Evolutionary conservation across 2,888 invertebrate genomes (phyloP), one percentile per base, ranked within the genome.

Genomic region (Ophion costatus): DNA sequence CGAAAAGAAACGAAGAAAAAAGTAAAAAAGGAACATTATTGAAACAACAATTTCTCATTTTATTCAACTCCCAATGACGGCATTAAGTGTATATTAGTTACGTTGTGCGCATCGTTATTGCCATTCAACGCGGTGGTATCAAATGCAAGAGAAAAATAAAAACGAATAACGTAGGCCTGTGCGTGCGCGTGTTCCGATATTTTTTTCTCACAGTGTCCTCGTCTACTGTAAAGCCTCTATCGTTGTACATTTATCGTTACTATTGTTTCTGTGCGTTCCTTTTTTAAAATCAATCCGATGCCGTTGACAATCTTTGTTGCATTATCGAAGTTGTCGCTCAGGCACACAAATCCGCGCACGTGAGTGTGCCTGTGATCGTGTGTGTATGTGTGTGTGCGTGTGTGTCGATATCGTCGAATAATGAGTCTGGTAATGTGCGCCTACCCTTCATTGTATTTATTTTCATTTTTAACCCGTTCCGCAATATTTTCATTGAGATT

Each of bases 71-170:
- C 20, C 79, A 63, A 45, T 67, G 45, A 76, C 56, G 59, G 64
- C 70, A 66, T 75, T 67, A 33, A 79, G 82, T 76, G 82, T 61
- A 71, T 63, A 73, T 83, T 82, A 73, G 29, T 76, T 76, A 80
- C 82, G 71, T 76, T 85, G 81, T 80, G 82, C 76, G 82, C 84
- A 84, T 82, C 67, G 66, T 80, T 67, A 82, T 80, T 82, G 82
- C 80, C 67, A 33, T 82, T 76, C 67, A 73, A 56, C 84, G 82
- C 79, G 66, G 59, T 45, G 66, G 17, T 63, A 76, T 59, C 38
- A 29, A 77, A 11, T 24, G 29, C 22, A 56, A 66, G 51, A 78
- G 42, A 42, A 71, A 71, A 42, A 63, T 29, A 73, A 20, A 10
- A 17, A 22, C 45, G 22, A 51, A 73, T 61, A 76, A 42, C 66